Conservation (phyloP, 2,888 invertebrate genomes). For the Lasioglossum vierecki region DNA sequence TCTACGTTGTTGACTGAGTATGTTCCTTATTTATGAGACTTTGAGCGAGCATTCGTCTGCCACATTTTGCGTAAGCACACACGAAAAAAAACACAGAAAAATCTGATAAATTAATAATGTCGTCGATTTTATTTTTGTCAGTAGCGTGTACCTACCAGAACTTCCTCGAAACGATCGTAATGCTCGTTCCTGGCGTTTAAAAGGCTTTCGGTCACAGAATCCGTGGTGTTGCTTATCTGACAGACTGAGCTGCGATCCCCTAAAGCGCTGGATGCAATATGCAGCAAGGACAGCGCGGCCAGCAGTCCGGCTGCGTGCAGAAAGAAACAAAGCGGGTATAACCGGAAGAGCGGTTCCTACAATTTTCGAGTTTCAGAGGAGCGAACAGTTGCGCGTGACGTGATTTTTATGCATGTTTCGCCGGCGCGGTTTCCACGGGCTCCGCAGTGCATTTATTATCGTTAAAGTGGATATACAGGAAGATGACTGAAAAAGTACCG, state of each 20-base stretch:
- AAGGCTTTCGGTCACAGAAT: constrained; percentile 79
- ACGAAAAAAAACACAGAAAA: not conserved
- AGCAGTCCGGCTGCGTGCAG: constrained; percentile 75
- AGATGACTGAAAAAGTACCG: constrained; percentile 74
- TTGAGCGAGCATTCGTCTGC: not conserved
- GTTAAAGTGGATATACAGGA: not conserved
- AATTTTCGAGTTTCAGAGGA: not conserved
- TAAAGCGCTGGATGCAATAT: constrained; percentile 75
- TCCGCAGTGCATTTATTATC: not conserved
- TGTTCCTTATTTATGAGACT: not conserved
- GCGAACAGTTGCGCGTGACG: not conserved
- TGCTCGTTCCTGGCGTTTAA: constrained; percentile 76
- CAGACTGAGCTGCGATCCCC: constrained; percentile 65
- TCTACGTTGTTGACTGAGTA: not conserved
- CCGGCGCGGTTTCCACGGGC: not conserved
- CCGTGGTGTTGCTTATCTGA: constrained; percentile 63
- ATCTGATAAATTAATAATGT: not conserved
- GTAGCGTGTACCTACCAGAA: constrained; percentile 71
- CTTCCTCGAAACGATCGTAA: constrained; percentile 80
- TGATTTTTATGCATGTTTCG: constrained; percentile 1
- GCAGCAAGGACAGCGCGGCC: constrained; percentile 75
- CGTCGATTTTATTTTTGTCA: not conserved
- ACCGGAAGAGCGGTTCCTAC: not conserved
- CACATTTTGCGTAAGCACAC: not conserved
- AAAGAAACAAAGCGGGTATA: constrained; percentile 26